phyloP scores from a whole-genome alignment of 2,888 invertebrate genomes.

The Lycia hirtaria region DNA sequence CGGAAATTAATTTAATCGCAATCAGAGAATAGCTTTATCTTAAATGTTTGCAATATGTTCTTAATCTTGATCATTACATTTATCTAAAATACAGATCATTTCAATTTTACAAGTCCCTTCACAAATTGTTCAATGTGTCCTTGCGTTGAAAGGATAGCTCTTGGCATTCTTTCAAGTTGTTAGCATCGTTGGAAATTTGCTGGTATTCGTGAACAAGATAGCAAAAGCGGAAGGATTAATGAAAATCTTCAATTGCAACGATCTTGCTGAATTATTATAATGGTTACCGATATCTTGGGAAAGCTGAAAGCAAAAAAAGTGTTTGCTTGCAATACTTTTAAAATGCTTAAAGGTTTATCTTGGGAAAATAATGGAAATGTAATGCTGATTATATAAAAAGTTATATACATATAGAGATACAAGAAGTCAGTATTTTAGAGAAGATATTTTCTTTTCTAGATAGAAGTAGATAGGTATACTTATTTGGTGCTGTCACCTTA shows the following conservation, averaged over 20 bases:
- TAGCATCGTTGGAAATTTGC: constrained; percentile 32
- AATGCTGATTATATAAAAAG: no score
- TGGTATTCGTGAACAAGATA: constrained; percentile 29
- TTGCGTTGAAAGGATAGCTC: constrained; percentile 27
- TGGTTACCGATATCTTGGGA: constrained; percentile 1
- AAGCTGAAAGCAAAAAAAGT: not conserved
- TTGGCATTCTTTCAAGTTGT: constrained; percentile 42
- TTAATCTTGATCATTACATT: no score
- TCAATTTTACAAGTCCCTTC: not conserved
- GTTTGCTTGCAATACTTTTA: not conserved
- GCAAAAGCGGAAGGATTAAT: constrained; percentile 27
- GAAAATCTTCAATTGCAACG: constrained; percentile 22
- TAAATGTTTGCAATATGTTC: no score
- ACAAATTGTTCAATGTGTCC: not conserved
- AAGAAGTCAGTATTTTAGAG: no score
- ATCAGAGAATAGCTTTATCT: no score
- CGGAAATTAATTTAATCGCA: no score
- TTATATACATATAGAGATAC: no score
- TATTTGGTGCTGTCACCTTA: no score
- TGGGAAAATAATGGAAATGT: not conserved
- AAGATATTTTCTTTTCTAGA: no score
- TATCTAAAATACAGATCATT: no score
- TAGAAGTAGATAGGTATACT: no score
- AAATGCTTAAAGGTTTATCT: not conserved
- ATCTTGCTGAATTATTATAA: constrained; percentile 15